A percentile compares a stretch with the other conserved stretches of the same genome.
phyloP scores from a whole-genome alignment of 2,888 invertebrate genomes.

The Eumacrocentrus americanus region DNA sequence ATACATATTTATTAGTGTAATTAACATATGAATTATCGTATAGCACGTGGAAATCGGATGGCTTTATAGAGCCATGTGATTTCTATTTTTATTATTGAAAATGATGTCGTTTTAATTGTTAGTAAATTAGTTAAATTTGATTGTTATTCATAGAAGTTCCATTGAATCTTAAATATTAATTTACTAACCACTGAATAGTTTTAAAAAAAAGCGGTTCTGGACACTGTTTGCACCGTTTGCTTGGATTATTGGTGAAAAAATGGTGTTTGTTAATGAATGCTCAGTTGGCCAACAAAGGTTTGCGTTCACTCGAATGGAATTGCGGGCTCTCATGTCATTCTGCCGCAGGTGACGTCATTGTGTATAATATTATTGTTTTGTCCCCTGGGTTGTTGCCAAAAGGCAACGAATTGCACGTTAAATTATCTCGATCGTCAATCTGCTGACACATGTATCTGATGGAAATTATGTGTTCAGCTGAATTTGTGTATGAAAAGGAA shows the following conservation, averaged over 20 bases:
- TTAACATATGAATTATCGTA: neutral
- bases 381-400: neutral
- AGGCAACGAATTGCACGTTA: neutral
- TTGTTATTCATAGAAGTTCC: too few relatives aligned
- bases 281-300: neutral
- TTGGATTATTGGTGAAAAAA: too few relatives aligned
- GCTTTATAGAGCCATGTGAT: too few relatives aligned
- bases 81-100: too few relatives aligned
- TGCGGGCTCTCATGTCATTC: neutral
- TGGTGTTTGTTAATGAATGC: neutral
- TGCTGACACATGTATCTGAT: neutral
- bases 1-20: slow-evolving; percentile 14
- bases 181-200: too few relatives aligned
- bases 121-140: too few relatives aligned
- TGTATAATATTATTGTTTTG: neutral
- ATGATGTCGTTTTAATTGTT: neutral
- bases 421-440: neutral
- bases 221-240: too few relatives aligned
- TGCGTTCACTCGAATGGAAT: neutral
- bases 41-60: too few relatives aligned
- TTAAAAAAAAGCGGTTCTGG: too few relatives aligned
- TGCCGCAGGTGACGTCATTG: neutral
- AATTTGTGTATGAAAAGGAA: too few relatives aligned
- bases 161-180: too few relatives aligned
- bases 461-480: neutral